Evolutionary conservation across 2,113 vertebrate genomes (phyloP).

Genomic region (Ameiurus melas): DNA sequence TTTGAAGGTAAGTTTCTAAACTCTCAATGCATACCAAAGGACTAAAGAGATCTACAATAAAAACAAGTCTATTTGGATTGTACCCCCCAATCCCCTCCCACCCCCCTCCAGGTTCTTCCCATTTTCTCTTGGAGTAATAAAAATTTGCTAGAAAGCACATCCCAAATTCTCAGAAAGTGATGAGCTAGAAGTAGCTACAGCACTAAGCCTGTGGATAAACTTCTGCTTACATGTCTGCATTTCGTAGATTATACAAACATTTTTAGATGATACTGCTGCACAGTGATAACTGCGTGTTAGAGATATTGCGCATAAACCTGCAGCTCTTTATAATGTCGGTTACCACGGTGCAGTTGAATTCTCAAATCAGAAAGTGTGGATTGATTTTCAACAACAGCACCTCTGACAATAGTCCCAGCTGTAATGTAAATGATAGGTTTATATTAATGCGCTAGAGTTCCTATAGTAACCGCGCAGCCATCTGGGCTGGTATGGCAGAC

Average conservation of each 20-base stretch:
- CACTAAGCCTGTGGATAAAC: background rate
- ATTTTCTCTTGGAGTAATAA: background rate
- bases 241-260: background rate
- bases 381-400: background rate
- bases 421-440: background rate
- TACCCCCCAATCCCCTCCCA: too few relatives aligned
- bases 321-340: background rate
- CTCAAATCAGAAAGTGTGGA: background rate
- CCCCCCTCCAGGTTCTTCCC: background rate
- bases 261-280: background rate
- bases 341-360: background rate
- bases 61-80: background rate
- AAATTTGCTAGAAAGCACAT: too few relatives aligned
- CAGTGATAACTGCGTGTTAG: too few relatives aligned
- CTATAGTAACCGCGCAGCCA: background rate
- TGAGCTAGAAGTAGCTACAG: background rate
- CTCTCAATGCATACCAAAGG: background rate
- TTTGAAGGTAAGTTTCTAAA: background rate
- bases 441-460: background rate
- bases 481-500: background rate
- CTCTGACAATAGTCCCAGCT: background rate
- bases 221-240: background rate
- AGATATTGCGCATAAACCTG: background rate
- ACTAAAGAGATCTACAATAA: background rate
- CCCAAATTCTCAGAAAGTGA: too few relatives aligned